Evolutionary conservation across 1,140 invertebrate species (phyloP).

Genomic region (Leptonema lineaticorne): DNA sequence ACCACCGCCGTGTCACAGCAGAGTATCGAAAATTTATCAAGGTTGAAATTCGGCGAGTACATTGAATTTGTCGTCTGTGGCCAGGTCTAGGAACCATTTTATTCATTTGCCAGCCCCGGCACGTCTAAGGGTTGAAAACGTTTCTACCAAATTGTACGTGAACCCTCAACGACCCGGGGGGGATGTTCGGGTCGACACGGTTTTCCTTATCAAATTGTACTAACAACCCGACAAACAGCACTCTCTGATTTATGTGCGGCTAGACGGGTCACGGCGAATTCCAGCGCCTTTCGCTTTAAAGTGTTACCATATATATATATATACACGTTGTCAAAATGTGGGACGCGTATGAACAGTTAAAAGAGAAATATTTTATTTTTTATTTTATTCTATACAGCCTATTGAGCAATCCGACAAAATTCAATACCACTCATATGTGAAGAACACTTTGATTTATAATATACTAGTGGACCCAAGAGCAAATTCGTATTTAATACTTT

Average conservation of each 20-base stretch:
- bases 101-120: neutral
- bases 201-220: conserved; percentile 23
- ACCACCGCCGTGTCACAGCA: too few species aligned
- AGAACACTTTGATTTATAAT: too few species aligned
- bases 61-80: neutral
- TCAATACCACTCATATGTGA: too few species aligned
- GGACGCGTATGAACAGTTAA: neutral
- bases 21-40: too few species aligned
- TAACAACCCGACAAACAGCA: conserved; percentile 20
- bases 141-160: conserved; percentile 1
- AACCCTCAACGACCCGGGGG: too few species aligned
- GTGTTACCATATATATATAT: too few species aligned
- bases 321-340: neutral
- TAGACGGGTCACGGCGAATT: neutral
- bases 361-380: too few species aligned
- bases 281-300: neutral
- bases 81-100: neutral
- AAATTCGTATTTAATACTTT: too few species aligned
- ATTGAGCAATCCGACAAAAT: too few species aligned
- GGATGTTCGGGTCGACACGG: neutral
- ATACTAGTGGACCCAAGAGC: too few species aligned
- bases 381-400: too few species aligned
- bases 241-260: conserved; percentile 13
- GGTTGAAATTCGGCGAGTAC: too few species aligned
- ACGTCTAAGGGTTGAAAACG: neutral